Conservation (phyloP, 1,140 invertebrate species). For the Sitophilus oryzae region DNA sequence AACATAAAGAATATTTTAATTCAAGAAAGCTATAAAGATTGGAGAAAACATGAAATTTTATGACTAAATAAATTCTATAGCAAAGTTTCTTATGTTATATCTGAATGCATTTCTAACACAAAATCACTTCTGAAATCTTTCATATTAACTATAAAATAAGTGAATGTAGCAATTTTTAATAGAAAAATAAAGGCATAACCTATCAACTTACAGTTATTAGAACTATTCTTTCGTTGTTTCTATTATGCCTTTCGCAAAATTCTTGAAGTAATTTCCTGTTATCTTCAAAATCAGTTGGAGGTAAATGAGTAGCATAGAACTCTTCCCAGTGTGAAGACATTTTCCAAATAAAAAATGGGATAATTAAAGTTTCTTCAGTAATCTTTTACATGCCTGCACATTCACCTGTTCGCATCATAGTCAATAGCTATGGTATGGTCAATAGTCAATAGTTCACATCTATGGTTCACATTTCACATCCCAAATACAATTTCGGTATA, state of each 20-base stretch:
- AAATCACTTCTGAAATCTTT: too few relatives aligned
- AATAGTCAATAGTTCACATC: too few relatives aligned
- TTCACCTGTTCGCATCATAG: neutral
- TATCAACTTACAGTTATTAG: conserved; percentile 65
- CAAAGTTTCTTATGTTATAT: too few relatives aligned
- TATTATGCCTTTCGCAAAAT: conserved; percentile 62
- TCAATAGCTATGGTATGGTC: too few relatives aligned
- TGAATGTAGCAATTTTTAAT: too few relatives aligned
- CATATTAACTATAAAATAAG: too few relatives aligned
- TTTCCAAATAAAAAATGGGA: conserved; percentile 2
- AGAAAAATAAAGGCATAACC: neutral
- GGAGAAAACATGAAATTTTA: too few relatives aligned
- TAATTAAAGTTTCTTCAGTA: neutral
- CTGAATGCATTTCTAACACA: too few relatives aligned
- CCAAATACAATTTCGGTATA: too few relatives aligned
- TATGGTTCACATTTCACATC: too few relatives aligned
- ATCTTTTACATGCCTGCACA: neutral
- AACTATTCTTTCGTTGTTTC: conserved; percentile 60
- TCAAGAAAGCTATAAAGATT: neutral
- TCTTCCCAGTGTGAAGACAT: conserved; percentile 67
- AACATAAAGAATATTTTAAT: neutral
- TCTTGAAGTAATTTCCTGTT: conserved; percentile 62
- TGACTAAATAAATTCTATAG: too few relatives aligned
- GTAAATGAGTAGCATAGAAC: conserved; percentile 69
- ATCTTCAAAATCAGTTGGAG: conserved; percentile 66